Conservation (phyloP, 2,113 vertebrate genomes). For the Odobenus rosmarus region DNA sequence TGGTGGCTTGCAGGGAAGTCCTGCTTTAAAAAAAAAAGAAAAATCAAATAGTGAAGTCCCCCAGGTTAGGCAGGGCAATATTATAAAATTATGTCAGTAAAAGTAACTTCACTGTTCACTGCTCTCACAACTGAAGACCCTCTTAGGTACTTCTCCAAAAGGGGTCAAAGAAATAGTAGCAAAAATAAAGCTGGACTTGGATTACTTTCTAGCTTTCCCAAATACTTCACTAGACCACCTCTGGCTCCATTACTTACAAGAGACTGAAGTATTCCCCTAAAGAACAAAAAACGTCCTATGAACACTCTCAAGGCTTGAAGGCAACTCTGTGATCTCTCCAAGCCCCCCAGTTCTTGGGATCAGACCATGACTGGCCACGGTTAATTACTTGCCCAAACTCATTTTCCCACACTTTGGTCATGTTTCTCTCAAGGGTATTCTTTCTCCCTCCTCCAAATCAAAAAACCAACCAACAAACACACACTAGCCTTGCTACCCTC, state of each 20-base stretch:
- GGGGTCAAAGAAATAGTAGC: fast-evolving
- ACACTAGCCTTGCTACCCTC: not conserved
- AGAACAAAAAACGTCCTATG: not conserved
- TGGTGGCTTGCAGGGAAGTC: not conserved
- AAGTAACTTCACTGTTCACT: not conserved
- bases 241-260: not conserved
- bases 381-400: not conserved
- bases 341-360: not conserved
- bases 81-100: not conserved
- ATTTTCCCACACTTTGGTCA: not conserved
- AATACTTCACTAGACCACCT: not conserved
- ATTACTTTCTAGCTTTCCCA: not conserved
- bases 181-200: not conserved
- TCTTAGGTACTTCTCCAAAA: not conserved
- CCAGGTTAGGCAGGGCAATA: not conserved
- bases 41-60: not conserved
- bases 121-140: not conserved
- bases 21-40: not conserved
- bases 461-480: not conserved
- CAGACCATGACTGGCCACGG: not conserved
- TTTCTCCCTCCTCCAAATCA: not conserved
- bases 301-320: not conserved
- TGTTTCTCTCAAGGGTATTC: not conserved
- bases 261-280: not conserved
- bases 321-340: not conserved